Base-by-base conservation (phyloP, 1,140 invertebrate genomes). In the Nilaparvata lugens region DNA sequence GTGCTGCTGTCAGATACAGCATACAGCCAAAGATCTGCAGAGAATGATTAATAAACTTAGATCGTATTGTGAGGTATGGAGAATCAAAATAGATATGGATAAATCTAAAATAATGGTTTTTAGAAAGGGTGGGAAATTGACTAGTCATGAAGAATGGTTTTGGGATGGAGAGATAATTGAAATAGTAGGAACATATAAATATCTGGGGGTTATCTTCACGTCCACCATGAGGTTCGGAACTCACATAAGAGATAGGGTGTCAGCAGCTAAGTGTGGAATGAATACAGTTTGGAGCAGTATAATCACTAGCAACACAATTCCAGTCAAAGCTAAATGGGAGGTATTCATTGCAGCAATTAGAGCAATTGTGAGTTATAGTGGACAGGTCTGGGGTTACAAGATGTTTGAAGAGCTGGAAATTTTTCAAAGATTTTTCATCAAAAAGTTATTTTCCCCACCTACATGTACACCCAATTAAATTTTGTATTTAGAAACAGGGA, bases 401-500 rank as follows among this genome's bases (percentile, higher is more conserved):
- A 19, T 19, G 19, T 45, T 16, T 45, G 19, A 45, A 19, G 43
- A 45, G 19, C 19, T 45, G 43, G 43, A 45, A 19, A 19, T 19
- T 16, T 19, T 45, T 5, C 43, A 45, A 19, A 45, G 19, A 45
- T 45, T 45, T 45, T 45, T 45, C 13, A 19, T 45, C 3, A 45
- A 45, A 13, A 45, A 45, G 43, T 45, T 45, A 13, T 45, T 45
- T 19, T 16, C 19, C n/a, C 19, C 9, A 9, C 9, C 28, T 28
- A 28, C 4, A 28, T 28, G 28, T 45, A 45, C 43, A 4, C 43
- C 43, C 19, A 45, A 45, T 13, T 45, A 45, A 4, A 16, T 45
- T n/a, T 16, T 45, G n/a, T 19, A 45, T 45, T 45, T 45, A 45
- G 43, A 45, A 45, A 45, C 43, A n/a, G 43, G 43, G 43, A 45